Base-by-base conservation (phyloP, 2,797 vertebrate species). In the Brachyalestes nurse region DNA sequence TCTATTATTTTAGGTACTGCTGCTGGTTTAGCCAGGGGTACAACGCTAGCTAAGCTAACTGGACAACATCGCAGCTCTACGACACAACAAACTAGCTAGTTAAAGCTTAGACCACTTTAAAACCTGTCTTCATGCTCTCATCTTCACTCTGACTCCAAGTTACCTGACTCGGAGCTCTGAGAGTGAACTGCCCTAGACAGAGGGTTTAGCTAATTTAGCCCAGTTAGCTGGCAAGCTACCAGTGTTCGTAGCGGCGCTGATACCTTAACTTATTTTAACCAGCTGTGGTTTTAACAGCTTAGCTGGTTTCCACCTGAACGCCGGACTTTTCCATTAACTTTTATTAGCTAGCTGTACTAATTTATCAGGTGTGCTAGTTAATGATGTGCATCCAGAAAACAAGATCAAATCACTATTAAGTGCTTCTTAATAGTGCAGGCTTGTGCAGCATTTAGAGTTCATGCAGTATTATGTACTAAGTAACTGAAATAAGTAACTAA, bases 1-100 rank as follows among this genome's bases (percentile, higher is more conserved):
- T 95, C 93, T 95, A 94, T 93, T 95, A 94, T 89, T 95, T 94
- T 93, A 95, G 94, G 94, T 95, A 91, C 89, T 88, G 88, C 78
- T 78, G 73, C 82, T 80, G 78, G 79, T 76, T 81, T 80, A 86
- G 85, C 82, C 72, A 62, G 77, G 82, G 65, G 69, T 53, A 77
- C 42, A 34, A 79, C 7, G 51, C 49, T 78, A 77, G 78, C 65
- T 77, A 17, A 53, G 25, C 25, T 28, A 76, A 25, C 42, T 28
- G 55, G 23, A 65, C 58, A 47, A 53, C 49, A 64, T 57, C 57
- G 49, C 72, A 49, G 38, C 73, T 62, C 16, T 6, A 2, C n/a
- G 38, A 28, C 34, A 42, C 3, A 28, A 6, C 34, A 21, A 66
- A 23, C 10, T 1, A 49, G 14, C 1, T 2, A 25, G 57, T 40